Percentiles rank a stretch among this genome's conserved stretches.
Evolutionary conservation across 1,140 invertebrate species (phyloP).

Genomic region (Trichonephila inaurata): DNA sequence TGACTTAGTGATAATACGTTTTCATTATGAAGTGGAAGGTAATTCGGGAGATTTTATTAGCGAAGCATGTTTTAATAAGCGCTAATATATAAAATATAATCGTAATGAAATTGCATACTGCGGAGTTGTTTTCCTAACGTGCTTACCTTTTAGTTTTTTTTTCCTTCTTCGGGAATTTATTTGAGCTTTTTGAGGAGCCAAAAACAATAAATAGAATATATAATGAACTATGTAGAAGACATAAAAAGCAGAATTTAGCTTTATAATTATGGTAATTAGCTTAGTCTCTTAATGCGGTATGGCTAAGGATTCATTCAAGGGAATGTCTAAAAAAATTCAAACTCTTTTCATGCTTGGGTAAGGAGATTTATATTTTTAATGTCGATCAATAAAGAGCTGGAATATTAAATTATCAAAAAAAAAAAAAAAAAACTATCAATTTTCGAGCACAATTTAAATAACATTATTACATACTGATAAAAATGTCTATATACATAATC

Average conservation of each 20-base stretch:
- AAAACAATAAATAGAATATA: background rate
- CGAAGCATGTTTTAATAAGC: slow-evolving; percentile 32
- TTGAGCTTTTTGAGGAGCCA: background rate
- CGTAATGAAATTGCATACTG: slow-evolving; percentile 43
- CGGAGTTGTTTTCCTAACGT: slow-evolving; percentile 7
- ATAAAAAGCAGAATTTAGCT: background rate
- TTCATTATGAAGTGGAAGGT: background rate
- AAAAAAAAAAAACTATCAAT: no score
- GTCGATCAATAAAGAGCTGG: background rate
- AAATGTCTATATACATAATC: no score
- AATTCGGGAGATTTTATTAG: slow-evolving; percentile 9
- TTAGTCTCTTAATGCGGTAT: background rate
- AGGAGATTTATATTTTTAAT: background rate
- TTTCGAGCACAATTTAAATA: no score
- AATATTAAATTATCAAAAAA: background rate
- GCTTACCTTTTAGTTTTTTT: background rate
- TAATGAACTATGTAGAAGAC: background rate
- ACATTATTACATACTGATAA: no score
- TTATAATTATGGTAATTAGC: slow-evolving; percentile 30
- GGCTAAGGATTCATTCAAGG: background rate
- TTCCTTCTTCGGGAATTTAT: background rate
- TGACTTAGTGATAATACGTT: slow-evolving; percentile 38
- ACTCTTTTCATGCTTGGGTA: background rate
- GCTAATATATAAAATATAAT: slow-evolving; percentile 34
- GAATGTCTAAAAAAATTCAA: background rate